Evolutionary conservation across 2,797 vertebrate genomes (phyloP), one percentile per base, ranked within the genome.

Genomic region (Aldrovandia affinis): DNA sequence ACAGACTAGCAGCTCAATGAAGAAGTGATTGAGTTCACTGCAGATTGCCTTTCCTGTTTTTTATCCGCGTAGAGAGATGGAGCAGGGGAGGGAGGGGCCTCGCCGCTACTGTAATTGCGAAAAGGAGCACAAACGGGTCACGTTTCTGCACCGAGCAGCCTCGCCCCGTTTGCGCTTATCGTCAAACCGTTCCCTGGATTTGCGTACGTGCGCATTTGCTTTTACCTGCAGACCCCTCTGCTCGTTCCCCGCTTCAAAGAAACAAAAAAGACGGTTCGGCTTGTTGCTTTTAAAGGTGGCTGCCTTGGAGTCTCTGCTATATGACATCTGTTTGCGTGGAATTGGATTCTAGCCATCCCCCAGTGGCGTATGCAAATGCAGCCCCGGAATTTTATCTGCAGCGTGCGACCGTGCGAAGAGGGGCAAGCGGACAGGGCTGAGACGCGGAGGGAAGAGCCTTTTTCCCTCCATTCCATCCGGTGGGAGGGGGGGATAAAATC

Each of bases 241-340:
- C n/a, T 88, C 89, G 87, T 88, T 90, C 87, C 84, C 44, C 42
- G 47, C 70, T 77, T 78, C 84, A 88, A 86, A 83, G 81, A 73
- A 42, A 33, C 73, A 70, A 42, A 77, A 50, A 85, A 65, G 81
- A 80, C 50, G 39, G 82, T 81, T 83, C 84, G 87, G 57, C 83
- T 89, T 28, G 73, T 78, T 79, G 78, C 84, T 81, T 30, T 75
- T 83, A 52, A 82, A 82, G 84, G 84, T 91, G 86, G 89, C 91
- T 86, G 91, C 87, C 87, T 87, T 88, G 90, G 90, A 90, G 86
- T 81, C 83, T 86, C 89, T 94, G 90, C 94, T 94, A 91, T 92
- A 93, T 92, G 92, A 93, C 95, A 95, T 95, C 94, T 96, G 95
- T 91, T 94, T 88, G 89, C 90, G 89, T 89, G 90, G 91, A 94